Conservation (phyloP, 1,140 invertebrate species). For the Drepana arcuata region DNA sequence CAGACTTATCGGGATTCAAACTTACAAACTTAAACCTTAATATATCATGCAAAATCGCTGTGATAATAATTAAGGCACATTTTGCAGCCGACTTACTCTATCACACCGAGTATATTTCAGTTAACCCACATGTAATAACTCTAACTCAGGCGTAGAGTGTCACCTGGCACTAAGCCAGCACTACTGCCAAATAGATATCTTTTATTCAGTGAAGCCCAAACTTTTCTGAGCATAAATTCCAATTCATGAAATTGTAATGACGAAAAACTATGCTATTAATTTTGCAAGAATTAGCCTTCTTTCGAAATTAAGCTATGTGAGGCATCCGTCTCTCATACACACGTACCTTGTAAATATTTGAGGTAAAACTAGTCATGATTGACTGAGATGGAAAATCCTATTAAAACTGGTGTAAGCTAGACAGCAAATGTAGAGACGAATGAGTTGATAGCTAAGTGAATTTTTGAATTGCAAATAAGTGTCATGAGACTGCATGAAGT, state of each 20-base stretch:
- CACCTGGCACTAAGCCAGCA: constrained; percentile 43
- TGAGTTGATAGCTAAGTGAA: constrained; percentile 40
- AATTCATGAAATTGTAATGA: constrained; percentile 67
- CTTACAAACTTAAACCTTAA: too few relatives aligned
- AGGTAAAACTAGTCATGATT: constrained; percentile 33
- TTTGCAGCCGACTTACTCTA: too few relatives aligned
- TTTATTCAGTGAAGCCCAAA: constrained; percentile 68
- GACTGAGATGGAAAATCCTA: constrained; percentile 28
- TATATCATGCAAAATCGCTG: too few relatives aligned
- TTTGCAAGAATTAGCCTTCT: too few relatives aligned
- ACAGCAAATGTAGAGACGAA: constrained; percentile 27
- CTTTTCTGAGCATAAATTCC: constrained; percentile 62
- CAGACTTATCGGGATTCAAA: too few relatives aligned
- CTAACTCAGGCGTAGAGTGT: constrained; percentile 30
- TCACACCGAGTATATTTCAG: constrained; percentile 13
- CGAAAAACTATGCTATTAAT: constrained; percentile 65
- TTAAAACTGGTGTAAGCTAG: constrained; percentile 23
- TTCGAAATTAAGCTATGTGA: constrained; percentile 64
- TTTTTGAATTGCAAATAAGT: constrained; percentile 67
- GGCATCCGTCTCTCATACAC: constrained; percentile 33
- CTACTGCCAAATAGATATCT: constrained; percentile 61
- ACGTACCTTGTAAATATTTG: constrained; percentile 39
- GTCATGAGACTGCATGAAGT: constrained; percentile 58
- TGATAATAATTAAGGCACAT: too few relatives aligned
- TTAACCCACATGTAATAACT: constrained; percentile 26